phyloP scores from a whole-genome alignment of 2,888 invertebrate species.

The Panopea generosa region DNA sequence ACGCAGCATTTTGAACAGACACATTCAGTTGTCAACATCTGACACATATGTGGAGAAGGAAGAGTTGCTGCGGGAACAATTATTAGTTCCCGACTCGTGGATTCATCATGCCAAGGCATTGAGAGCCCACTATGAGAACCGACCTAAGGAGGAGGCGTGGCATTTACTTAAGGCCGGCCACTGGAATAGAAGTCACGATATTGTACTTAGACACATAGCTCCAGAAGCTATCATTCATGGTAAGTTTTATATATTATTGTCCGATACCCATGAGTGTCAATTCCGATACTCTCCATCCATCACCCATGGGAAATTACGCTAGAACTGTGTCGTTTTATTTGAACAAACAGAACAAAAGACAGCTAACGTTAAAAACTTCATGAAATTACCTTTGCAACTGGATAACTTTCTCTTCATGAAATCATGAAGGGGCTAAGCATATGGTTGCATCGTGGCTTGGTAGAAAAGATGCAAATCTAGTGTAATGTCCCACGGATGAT shows the following conservation, averaged over 20 bases:
- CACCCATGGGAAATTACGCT: no score
- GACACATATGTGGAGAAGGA: conserved; percentile 80
- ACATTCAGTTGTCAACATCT: conserved; percentile 88
- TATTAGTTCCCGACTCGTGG: conserved; percentile 91
- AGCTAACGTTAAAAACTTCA: neutral
- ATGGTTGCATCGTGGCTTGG: no score
- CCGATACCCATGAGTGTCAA: no score
- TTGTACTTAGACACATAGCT: conserved; percentile 91
- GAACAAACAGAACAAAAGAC: no score
- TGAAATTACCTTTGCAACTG: neutral
- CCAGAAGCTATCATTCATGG: conserved; percentile 92
- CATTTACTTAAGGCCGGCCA: conserved; percentile 90
- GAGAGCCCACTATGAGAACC: conserved; percentile 79
- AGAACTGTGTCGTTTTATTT: no score
- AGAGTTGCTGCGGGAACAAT: conserved; percentile 86
- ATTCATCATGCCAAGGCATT: conserved; percentile 90
- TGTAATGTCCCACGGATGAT: no score
- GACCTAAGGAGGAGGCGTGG: conserved; percentile 87
- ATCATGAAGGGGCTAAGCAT: no score
- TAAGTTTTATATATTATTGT: no score
- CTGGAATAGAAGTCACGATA: conserved; percentile 91
- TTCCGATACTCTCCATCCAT: no score
- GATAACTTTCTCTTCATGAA: no score
- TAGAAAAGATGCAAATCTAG: no score
- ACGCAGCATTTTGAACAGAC: conserved; percentile 90